phyloP scores from a whole-genome alignment of 2,888 invertebrate genomes.

The Neoascia interrupta region DNA sequence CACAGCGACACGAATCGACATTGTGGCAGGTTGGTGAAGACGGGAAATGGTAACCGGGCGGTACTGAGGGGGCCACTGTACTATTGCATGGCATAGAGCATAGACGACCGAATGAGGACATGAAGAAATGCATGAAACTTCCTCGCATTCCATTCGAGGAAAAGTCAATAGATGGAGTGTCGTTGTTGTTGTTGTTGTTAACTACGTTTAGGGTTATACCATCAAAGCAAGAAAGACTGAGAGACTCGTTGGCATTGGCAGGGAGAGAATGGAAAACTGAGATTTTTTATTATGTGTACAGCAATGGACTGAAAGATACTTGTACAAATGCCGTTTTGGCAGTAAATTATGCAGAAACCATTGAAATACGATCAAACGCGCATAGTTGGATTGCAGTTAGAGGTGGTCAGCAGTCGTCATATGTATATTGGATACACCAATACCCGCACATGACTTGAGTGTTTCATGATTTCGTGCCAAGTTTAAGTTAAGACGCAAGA shows the following conservation, averaged over 20 bases:
- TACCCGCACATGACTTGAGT: no score
- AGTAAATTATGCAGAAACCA: background rate
- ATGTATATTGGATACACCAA: no score
- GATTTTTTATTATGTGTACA: constrained; percentile 31
- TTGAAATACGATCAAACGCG: background rate
- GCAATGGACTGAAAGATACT: constrained; percentile 28
- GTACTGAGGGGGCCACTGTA: background rate
- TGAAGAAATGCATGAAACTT: constrained; percentile 49
- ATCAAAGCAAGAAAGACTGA: background rate
- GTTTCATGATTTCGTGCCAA: no score
- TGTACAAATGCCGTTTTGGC: constrained; percentile 28
- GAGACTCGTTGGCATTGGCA: no score
- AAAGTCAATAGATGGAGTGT: constrained; percentile 65
- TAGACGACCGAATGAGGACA: constrained; percentile 58
- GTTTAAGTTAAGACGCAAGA: no score
- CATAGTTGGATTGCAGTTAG: no score
- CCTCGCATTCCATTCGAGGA: constrained; percentile 68
- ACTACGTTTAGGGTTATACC: background rate
- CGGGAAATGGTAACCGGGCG: constrained; percentile 28
- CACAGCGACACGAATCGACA: constrained; percentile 48
- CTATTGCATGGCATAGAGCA: constrained; percentile 20
- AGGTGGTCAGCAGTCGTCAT: no score
- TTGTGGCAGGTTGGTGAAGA: constrained; percentile 50
- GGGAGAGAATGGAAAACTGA: constrained; percentile 3
- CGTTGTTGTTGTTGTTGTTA: constrained; percentile 10